Percentiles rank a stretch among this genome's conserved stretches.
Conservation (phyloP, 2,888 invertebrate species). For the Pegoplata infirma region DNA sequence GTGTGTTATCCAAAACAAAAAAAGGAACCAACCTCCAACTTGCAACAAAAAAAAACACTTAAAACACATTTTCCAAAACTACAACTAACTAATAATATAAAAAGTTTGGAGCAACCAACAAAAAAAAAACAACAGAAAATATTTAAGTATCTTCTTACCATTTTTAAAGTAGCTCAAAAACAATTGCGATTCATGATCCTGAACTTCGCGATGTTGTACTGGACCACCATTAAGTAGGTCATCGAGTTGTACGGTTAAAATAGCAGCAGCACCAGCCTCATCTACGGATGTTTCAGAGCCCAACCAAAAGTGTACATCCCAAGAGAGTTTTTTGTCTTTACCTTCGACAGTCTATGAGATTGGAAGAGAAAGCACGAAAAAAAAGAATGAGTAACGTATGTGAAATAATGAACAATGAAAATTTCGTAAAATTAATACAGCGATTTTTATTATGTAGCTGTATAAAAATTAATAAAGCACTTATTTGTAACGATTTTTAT, state of each 20-base stretch:
- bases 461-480: too few relatives aligned
- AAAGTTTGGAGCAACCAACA: too few relatives aligned
- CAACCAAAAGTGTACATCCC: conserved; percentile 94
- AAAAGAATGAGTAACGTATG: background rate
- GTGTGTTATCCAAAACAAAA: conserved; percentile 21
- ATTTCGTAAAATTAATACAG: background rate
- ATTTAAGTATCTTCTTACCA: conserved; percentile 75
- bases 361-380: background rate
- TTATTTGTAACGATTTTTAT: too few relatives aligned
- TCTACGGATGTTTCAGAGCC: conserved; percentile 88
- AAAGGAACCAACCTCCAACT: background rate
- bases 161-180: conserved; percentile 88
- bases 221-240: conserved; percentile 90
- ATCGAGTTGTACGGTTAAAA: conserved; percentile 89
- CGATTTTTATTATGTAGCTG: background rate
- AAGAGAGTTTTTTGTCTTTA: conserved; percentile 82
- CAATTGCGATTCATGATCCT: conserved; percentile 89
- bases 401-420: conserved; percentile 22
- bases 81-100: too few relatives aligned
- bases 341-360: conserved; percentile 82
- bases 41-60: background rate
- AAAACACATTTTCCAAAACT: conserved; percentile 2
- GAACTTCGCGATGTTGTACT: conserved; percentile 90
- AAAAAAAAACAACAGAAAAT: conserved; percentile 20
- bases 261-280: conserved; percentile 87